Conservation (phyloP, 2,888 invertebrate species). For the Neria commutata region DNA sequence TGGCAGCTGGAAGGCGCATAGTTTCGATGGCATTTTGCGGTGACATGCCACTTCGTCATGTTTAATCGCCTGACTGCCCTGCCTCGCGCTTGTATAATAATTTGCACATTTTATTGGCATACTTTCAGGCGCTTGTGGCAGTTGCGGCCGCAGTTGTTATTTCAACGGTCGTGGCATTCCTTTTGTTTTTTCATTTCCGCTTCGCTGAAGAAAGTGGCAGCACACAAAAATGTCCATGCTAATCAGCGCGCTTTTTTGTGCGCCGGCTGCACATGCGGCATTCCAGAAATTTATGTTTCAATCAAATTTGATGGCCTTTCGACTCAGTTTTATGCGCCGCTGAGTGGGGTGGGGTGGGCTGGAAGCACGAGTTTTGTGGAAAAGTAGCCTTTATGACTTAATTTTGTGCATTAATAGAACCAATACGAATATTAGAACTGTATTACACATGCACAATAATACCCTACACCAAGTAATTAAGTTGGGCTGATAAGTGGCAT, state of each 20-base stretch:
- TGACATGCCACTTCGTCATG: conserved; percentile 51
- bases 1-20: neutral
- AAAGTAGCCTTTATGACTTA: no score
- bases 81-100: conserved; percentile 37
- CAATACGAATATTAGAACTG: no score
- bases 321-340: no score
- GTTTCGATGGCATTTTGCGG: conserved; percentile 38
- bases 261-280: no score
- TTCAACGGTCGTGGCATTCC: neutral
- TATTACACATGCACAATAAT: no score
- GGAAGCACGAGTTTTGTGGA: no score
- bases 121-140: conserved; percentile 9
- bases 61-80: conserved; percentile 46
- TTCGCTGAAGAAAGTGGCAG: no score
- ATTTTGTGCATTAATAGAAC: no score
- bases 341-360: no score
- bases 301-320: conserved; percentile 19
- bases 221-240: conserved; percentile 17
- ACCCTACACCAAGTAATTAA: no score
- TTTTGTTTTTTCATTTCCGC: conserved; percentile 7
- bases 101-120: conserved; percentile 39
- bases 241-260: conserved; percentile 11
- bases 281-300: conserved; percentile 18
- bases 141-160: neutral
- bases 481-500: no score